Evolutionary conservation across 2,888 invertebrate species (phyloP).

Genomic region (Hemithea aestivaria): DNA sequence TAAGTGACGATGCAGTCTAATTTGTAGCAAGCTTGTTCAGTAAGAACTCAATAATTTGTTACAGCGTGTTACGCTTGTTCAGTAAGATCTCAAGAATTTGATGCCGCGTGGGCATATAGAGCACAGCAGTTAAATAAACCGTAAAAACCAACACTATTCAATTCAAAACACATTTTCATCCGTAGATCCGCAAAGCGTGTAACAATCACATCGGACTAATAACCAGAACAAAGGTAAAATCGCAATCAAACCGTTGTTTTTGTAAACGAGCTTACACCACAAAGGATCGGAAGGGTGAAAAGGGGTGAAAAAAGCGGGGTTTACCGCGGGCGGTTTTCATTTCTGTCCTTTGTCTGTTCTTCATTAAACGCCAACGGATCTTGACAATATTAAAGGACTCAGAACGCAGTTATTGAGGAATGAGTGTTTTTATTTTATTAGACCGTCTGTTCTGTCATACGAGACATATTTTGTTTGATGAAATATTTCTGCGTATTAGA

Average conservation of each 20-base stretch:
- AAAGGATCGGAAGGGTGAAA: slow-evolving; percentile 6
- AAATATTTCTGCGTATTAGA: too few species aligned
- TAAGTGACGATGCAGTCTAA: too few species aligned
- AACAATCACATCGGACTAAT: slow-evolving; percentile 10
- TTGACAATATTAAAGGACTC: slow-evolving; percentile 12
- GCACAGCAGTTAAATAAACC: too few species aligned
- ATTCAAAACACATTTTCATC: slow-evolving; percentile 1
- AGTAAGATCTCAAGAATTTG: too few species aligned
- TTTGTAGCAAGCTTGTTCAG: too few species aligned
- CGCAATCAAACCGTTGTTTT: slow-evolving; percentile 23
- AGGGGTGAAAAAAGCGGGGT: slow-evolving; percentile 13
- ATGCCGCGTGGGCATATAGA: too few species aligned
- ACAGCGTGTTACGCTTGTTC: too few species aligned
- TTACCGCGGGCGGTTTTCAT: slow-evolving; percentile 18
- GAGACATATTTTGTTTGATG: too few species aligned
- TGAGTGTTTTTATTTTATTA: slow-evolving; percentile 1
- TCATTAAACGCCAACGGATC: slow-evolving; percentile 19
- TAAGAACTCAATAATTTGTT: too few species aligned
- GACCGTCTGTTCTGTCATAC: neutral
- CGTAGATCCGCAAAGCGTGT: slow-evolving; percentile 3
- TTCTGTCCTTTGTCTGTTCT: slow-evolving; percentile 21
- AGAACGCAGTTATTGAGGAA: slow-evolving; percentile 7
- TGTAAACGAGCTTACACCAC: slow-evolving; percentile 23
- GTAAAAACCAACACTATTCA: neutral
- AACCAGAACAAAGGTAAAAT: slow-evolving; percentile 21